phyloP scores from a whole-genome alignment of 2,888 invertebrate genomes.

The Iselma pallidipennis region DNA sequence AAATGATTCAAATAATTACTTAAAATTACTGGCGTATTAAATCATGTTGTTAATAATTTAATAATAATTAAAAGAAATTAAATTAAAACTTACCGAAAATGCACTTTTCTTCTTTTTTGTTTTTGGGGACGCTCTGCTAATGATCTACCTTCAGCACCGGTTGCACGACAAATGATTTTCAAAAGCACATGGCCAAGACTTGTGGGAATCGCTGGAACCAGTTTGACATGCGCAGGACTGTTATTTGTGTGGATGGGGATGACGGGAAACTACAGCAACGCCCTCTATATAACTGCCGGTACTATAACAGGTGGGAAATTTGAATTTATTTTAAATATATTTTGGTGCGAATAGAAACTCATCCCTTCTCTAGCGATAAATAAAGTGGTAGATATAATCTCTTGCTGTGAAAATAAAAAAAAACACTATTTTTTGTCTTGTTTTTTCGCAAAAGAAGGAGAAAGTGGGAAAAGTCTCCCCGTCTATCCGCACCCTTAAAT shows the following conservation, averaged over 20 bases:
- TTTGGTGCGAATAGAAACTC: no score
- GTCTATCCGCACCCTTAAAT: no score
- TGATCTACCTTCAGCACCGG: slow-evolving; percentile 58
- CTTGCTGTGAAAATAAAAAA: no score
- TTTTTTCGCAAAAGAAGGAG: no score
- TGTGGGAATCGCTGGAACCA: slow-evolving; percentile 62
- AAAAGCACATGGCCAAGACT: slow-evolving; percentile 64
- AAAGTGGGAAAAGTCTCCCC: no score
- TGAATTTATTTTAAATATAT: slow-evolving; percentile 4
- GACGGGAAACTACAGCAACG: slow-evolving; percentile 31
- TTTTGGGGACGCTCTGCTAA: not conserved
- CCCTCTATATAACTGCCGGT: slow-evolving; percentile 51
- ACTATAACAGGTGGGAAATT: slow-evolving; percentile 53
- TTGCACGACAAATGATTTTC: slow-evolving; percentile 62
- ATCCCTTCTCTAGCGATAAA: no score
- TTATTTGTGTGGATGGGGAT: slow-evolving; percentile 58
- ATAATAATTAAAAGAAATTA: slow-evolving; percentile 6
- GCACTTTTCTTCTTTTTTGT: not conserved
- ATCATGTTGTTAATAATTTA: no score
- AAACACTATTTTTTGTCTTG: no score
- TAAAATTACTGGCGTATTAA: no score
- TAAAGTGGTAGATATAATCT: no score
- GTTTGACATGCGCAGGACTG: slow-evolving; percentile 63
- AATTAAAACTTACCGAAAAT: slow-evolving; percentile 1
- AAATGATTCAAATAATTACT: not conserved